Evolutionary conservation across 1,140 invertebrate species (phyloP).

Genomic region (Conopomorpha cramerella): DNA sequence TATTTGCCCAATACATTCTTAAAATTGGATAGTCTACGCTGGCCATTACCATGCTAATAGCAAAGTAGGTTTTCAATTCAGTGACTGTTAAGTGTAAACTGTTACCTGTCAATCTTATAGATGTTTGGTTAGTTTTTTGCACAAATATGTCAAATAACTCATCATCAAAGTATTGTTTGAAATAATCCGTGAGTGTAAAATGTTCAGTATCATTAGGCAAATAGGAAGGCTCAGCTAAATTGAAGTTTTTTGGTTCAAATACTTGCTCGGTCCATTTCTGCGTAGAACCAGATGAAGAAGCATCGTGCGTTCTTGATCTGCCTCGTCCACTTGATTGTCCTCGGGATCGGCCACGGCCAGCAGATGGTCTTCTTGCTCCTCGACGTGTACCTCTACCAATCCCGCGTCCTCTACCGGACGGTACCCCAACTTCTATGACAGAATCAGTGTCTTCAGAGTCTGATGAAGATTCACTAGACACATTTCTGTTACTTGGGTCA

Average conservation of each 20-base stretch:
- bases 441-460: too few relatives aligned
- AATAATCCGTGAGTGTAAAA: too few relatives aligned
- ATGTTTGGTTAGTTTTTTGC: background rate
- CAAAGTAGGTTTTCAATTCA: conserved; percentile 2
- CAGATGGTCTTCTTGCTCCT: too few relatives aligned
- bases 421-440: too few relatives aligned
- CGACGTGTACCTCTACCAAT: too few relatives aligned
- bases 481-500: too few relatives aligned
- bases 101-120: background rate
- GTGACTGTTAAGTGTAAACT: background rate
- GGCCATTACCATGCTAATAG: conserved; percentile 1
- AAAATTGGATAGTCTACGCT: conserved; percentile 1
- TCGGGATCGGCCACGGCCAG: too few relatives aligned
- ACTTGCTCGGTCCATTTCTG: background rate
- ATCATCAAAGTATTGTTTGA: too few relatives aligned
- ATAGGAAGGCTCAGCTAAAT: too few relatives aligned
- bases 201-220: too few relatives aligned
- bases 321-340: background rate
- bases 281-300: background rate
- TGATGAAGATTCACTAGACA: too few relatives aligned
- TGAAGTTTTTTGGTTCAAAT: background rate
- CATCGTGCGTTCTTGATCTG: background rate
- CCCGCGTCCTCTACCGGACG: too few relatives aligned
- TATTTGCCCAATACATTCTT: conserved; percentile 3
- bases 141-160: background rate